Conservation (phyloP, 1,140 invertebrate genomes). For the Ridgeia piscesae region DNA sequence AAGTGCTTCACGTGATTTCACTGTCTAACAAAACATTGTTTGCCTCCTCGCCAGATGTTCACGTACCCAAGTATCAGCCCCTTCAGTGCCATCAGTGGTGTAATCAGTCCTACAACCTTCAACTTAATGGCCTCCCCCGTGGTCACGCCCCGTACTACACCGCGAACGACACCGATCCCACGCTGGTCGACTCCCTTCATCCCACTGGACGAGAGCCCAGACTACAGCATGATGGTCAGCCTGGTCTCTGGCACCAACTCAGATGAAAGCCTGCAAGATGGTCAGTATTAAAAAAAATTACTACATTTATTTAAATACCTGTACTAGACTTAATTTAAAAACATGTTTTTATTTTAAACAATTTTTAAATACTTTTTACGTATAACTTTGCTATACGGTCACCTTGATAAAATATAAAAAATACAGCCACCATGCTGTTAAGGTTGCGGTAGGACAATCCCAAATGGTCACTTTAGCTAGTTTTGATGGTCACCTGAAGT, state of each 20-base stretch:
- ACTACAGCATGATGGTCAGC: slow-evolving; percentile 85
- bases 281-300: slow-evolving; percentile 27
- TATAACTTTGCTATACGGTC: too few species aligned
- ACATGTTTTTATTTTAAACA: too few species aligned
- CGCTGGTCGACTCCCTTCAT: slow-evolving; percentile 87
- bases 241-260: slow-evolving; percentile 62
- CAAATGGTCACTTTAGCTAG: too few species aligned
- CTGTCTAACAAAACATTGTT: not conserved
- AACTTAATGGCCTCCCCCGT: slow-evolving; percentile 82
- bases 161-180: slow-evolving; percentile 66
- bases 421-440: too few species aligned
- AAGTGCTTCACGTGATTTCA: not conserved
- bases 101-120: slow-evolving; percentile 87
- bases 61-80: slow-evolving; percentile 78
- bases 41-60: slow-evolving; percentile 71
- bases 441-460: too few species aligned
- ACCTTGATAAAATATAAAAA: too few species aligned
- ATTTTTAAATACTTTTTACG: too few species aligned
- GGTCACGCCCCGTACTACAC: slow-evolving; percentile 70
- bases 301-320: too few species aligned
- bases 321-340: too few species aligned
- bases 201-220: slow-evolving; percentile 79
- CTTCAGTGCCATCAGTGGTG: slow-evolving; percentile 68
- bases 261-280: slow-evolving; percentile 46
- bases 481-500: too few species aligned